A percentile compares a stretch with the other conserved stretches of the same genome.
phyloP scores from a whole-genome alignment of 2,797 vertebrate genomes.

The Chaetodon trifasciatus region DNA sequence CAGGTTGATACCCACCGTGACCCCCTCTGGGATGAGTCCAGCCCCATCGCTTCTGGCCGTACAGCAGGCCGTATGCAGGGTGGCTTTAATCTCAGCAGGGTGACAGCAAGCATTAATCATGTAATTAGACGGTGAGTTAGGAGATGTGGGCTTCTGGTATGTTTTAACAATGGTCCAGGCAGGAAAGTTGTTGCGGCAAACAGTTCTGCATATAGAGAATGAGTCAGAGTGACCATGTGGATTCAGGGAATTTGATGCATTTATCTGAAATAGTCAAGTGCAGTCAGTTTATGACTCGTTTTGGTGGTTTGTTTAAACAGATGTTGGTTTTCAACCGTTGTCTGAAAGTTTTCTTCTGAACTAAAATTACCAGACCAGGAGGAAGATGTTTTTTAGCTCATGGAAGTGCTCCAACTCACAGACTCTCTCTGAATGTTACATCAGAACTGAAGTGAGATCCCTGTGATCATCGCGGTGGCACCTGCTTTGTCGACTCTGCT shows the following conservation, averaged over 20 bases:
- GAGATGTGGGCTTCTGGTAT: conserved; percentile 17
- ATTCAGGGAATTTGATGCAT: neutral
- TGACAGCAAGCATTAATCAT: conserved; percentile 51
- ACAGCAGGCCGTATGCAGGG: conserved; percentile 14
- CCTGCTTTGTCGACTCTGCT: conserved; percentile 1
- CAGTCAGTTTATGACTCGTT: neutral
- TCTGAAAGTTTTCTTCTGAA: neutral
- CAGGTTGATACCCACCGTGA: conserved; percentile 61
- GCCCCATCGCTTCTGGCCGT: conserved; percentile 27
- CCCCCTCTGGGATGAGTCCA: conserved; percentile 35
- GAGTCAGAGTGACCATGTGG: neutral
- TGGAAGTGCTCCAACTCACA: neutral
- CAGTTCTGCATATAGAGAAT: neutral
- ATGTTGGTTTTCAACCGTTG: neutral
- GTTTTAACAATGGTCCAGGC: neutral
- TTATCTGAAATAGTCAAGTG: neutral
- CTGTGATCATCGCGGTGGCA: conserved; percentile 1
- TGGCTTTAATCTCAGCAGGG: conserved; percentile 51
- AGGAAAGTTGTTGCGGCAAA: neutral
- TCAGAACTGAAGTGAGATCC: conserved; percentile 4
- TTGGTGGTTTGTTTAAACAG: conserved; percentile 2
- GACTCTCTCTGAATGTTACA: neutral
- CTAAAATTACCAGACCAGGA: neutral
- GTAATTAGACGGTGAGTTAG: conserved; percentile 42
- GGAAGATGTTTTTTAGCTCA: neutral